Evolutionary conservation across 2,888 invertebrate species (phyloP), one percentile per base, ranked within the genome.

Genomic region (Crocallis elinguaria): DNA sequence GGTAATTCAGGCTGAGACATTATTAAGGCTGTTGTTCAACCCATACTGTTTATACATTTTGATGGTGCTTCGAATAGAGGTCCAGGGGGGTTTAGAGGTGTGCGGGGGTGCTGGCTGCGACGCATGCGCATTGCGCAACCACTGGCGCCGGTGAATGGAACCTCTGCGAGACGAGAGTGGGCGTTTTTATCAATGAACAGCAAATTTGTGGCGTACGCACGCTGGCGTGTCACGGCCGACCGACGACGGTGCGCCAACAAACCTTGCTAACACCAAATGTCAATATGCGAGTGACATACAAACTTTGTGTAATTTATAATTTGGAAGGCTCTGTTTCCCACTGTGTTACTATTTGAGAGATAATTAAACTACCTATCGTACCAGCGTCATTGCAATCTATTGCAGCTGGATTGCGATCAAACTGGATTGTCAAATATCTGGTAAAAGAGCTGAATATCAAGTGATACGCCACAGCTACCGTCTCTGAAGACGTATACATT

Each of bases 171-270:
- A 61, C 70, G 62, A 66, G 82, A 70, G 89, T 88, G 85, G 88
- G 91, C 77, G 81, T 88, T 88, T 89, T 90, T 88, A 91, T 91
- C 87, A 90, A 91, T 91, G 91, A 85, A 88, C 87, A 78, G 85
- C 86, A 76, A 88, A 87, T 83, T 86, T 74, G 84, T 81, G 84
- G 80, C 82, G 86, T 88, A 89, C 88, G 85, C 86, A 81, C 84
- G 77, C 60, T 64, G 68, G 56, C 75, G 79, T 86, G 89, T 90
- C 90, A 89, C 77, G 90, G 90, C 80, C 88, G 69, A 72, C 59
- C 69, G 67, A 66, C 68, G 63, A 64, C 60, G 38, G 4, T 8
- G 49, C 43, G 49, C 69, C 71, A 72, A 69, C 77, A 75, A 80
- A 72, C 77, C 77, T 82, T 76, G 83, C 82, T 88, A 87, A 87